Evolutionary conservation across 2,113 vertebrate species (phyloP), one percentile per base, ranked within the genome.

Genomic region (Coturnix japonica): DNA sequence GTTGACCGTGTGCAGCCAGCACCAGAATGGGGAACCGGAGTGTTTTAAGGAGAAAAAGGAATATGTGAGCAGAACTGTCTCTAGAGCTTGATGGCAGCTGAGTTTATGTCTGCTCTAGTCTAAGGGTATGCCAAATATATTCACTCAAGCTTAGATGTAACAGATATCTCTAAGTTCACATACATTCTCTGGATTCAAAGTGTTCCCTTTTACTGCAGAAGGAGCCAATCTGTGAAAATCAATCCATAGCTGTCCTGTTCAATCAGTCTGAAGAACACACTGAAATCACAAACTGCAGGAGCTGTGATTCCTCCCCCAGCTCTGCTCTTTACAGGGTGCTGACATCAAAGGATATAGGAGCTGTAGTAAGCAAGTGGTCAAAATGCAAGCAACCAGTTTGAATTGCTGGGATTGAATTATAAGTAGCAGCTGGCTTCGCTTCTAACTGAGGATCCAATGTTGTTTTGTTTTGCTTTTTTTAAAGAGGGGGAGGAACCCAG

Each of bases 371-470:
- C 64, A 85, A 92, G 77, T 0, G 0, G 77, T 69, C 73, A 86
- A 54, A 95, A 91, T 18, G 46, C 66, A 79, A 82, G 85, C 75
- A 71, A 60, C 35, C 79, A 33, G 78, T 80, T 60, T 77, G 79
- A 91, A 61, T 81, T 63, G 69, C 85, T 93, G 89, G 88, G 67
- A 82, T 80, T 92, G 72, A 83, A 78, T 91, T 80, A 67, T 89
- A 74, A 89, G 31, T 10, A 65, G 72, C 95, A 93, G 89, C 87
- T 91, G 94, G 89, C 75, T 92, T 91, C 73, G 53, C 79, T 93
- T 92, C 87, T 87, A 79, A 91, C 84, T 57, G 87, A 83, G 85
- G 35, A 89, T 71, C 91, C 75, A 56, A 63, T 54, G 10, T 31
- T 53, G 39, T 54, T 30, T 51, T 51, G 25, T 14, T 28, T 28